Percentiles rank a stretch among this genome's conserved stretches.
Evolutionary conservation across 2,113 vertebrate genomes (phyloP).

Genomic region (Dipodomys merriami): DNA sequence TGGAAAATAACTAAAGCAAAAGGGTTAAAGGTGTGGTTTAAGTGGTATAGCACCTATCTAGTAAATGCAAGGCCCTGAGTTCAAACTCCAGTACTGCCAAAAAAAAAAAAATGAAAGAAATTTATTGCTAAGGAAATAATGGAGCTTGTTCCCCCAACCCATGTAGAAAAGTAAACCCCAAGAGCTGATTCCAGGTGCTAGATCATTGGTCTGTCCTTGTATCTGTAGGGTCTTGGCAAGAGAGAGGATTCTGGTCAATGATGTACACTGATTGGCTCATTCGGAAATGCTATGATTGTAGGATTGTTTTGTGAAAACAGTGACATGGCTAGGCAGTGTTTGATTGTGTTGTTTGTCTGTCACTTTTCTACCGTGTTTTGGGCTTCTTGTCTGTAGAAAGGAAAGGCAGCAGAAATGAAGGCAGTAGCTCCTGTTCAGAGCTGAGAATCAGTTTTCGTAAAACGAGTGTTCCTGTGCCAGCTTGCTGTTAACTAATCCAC

Average conservation of each 20-base stretch:
- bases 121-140: background rate
- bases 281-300: background rate
- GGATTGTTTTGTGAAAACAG: background rate
- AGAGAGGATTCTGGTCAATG: background rate
- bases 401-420: background rate
- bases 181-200: no score
- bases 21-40: no score
- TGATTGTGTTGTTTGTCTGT: background rate
- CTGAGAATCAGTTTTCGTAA: background rate
- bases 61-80: no score
- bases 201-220: background rate
- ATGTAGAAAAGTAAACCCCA: background rate
- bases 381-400: background rate
- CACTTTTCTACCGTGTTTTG: rapidly evolving
- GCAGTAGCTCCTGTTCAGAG: background rate
- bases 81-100: no score
- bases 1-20: no score
- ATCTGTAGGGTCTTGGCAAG: background rate
- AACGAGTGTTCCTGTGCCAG: background rate
- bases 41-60: no score
- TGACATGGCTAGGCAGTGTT: no score
- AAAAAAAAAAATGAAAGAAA: background rate
- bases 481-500: background rate
- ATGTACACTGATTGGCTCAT: background rate
- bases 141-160: background rate